phyloP scores from a whole-genome alignment of 2,888 invertebrate species.

The Timema cristinae region DNA sequence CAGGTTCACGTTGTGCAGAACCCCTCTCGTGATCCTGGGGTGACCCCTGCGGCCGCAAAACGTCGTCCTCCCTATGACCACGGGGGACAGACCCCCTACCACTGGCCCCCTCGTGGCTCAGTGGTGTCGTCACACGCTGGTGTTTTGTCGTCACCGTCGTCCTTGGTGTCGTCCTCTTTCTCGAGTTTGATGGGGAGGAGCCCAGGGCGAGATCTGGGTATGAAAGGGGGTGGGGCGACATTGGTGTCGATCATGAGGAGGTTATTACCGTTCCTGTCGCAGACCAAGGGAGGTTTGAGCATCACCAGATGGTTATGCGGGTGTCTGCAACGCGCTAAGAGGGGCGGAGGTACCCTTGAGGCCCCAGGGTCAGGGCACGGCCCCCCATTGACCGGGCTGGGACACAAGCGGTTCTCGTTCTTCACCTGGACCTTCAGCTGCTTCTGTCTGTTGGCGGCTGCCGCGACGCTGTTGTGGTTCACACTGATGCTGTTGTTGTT shows the following conservation, averaged over 20 bases:
- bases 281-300: slow-evolving; percentile 43
- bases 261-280: slow-evolving; percentile 63
- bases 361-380: background rate
- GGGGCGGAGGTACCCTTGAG: background rate
- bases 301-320: slow-evolving; percentile 26
- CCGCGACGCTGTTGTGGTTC: slow-evolving; percentile 43
- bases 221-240: background rate
- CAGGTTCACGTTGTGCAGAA: no score
- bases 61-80: no score
- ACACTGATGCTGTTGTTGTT: slow-evolving; percentile 49
- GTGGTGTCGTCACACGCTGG: background rate
- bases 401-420: slow-evolving; percentile 19
- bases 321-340: background rate
- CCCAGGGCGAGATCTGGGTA: background rate
- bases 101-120: no score
- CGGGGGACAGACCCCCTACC: no score
- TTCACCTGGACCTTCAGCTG: slow-evolving; percentile 26
- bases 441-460: slow-evolving; percentile 38
- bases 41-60: no score
- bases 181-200: background rate
- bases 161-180: background rate
- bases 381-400: slow-evolving; percentile 6
- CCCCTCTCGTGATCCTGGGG: no score
- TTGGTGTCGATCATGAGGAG: slow-evolving; percentile 56
- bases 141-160: background rate